These are phyloP conservation scores for Poicephalus gulielmi DNA, from an alignment of 2,113 vertebrate genomes.

Conservation along the genomic window DNA sequence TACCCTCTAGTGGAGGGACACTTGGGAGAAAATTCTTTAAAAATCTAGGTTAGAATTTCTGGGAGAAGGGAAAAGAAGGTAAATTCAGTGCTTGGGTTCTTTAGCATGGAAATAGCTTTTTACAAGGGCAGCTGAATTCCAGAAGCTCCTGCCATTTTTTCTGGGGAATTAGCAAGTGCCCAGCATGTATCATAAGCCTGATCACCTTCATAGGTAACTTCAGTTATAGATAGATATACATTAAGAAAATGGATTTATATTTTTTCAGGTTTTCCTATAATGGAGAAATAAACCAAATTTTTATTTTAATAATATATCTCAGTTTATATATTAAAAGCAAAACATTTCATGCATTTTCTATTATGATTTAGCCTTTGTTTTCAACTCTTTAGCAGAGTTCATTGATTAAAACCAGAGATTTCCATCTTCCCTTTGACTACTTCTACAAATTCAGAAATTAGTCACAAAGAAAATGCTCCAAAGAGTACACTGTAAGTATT, in stretches of 20 bases:
- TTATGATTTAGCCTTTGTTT: neutral
- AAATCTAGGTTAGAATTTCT: neutral
- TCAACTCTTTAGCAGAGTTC: neutral
- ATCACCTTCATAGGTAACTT: neutral
- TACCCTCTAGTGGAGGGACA: neutral
- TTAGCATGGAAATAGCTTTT: neutral
- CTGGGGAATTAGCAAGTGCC: neutral
- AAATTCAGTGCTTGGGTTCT: neutral
- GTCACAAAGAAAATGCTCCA: neutral
- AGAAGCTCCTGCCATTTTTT: neutral
- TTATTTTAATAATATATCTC: neutral
- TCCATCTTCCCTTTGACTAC: neutral
- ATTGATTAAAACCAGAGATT: neutral
- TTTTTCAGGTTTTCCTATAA: neutral
- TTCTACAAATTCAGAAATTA: neutral
- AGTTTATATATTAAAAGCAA: neutral
- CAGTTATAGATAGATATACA: neutral
- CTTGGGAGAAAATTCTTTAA: neutral
- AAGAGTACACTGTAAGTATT: neutral
- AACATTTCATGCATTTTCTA: neutral
- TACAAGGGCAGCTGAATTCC: neutral
- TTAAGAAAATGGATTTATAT: neutral
- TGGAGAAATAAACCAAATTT: neutral
- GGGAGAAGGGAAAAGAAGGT: fast-evolving
- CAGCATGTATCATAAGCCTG: neutral